Evolutionary conservation across 2,113 vertebrate species (phyloP).

Genomic region (Dicaeum eximium): DNA sequence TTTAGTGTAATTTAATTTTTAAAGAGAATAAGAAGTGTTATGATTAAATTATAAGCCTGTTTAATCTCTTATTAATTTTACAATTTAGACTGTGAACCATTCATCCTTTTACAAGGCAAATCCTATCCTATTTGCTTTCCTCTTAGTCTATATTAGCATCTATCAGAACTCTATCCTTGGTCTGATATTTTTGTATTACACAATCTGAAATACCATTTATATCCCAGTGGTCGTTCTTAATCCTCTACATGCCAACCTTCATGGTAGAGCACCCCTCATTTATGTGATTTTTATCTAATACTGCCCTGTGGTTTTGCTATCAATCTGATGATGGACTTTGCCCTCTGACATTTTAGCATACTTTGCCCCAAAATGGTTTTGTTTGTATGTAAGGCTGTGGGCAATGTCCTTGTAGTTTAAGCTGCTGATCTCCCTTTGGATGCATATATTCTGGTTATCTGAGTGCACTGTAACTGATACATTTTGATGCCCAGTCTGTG

Average conservation of each 20-base stretch:
- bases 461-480: not conserved
- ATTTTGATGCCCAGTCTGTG: not conserved
- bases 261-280: not conserved
- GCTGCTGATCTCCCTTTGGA: not conserved
- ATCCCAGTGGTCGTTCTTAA: not conserved
- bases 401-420: not conserved
- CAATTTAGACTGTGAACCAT: not conserved
- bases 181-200: not conserved
- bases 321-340: not conserved
- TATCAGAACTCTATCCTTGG: not conserved
- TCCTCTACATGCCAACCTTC: not conserved
- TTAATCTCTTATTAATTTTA: not conserved
- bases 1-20: not conserved
- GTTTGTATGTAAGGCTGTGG: not conserved
- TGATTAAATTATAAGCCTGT: not conserved
- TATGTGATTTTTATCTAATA: not conserved
- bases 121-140: not conserved
- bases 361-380: not conserved
- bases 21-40: not conserved
- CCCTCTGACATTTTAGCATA: not conserved
- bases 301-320: not conserved
- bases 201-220: not conserved
- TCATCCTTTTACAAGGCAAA: not conserved
- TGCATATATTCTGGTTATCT: not conserved
- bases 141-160: not conserved